Base-by-base conservation (phyloP, 1,140 invertebrate genomes). In the Glomeris maerens region DNA sequence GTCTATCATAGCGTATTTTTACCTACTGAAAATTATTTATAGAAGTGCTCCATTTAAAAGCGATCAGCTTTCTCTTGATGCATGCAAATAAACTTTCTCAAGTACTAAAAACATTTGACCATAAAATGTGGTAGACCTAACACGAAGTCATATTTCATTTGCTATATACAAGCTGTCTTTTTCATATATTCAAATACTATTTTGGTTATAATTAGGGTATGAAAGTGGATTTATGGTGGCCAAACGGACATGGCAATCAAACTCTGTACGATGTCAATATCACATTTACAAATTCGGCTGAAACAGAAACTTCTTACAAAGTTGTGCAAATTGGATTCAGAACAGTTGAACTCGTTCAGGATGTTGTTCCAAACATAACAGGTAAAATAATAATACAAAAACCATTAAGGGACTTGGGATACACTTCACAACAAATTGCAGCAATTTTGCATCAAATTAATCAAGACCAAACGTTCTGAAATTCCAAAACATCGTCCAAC, bases 221-320 rank as follows among this genome's bases (percentile, higher is more conserved):
- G 17, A 36, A 36, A 10, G 71, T 84, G 1, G 58, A 74, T 27
- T 58, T 73, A 17, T 98, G 93, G 94, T 96, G 91, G 91, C 94
- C 94, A 0, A 93, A 92, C 71, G 92, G 89, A 45, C 84, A 84
- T 62, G 93, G 93, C 25, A 64, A 75, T 14, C 90, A 88, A 64
- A 71, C 68, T 2, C 69, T 97, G 1, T 94, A 95, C 60, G 64
- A 72, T 29, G 62, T 92, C 2, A 69, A 66, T 39, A 69, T 82
- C 1, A 69, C 66, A 7, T 73, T 74, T 42, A 56, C 60, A 39
- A 69, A 62, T 29, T 50, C 27, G 13, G 36, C 59, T 40, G 57
- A 60, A 2, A 47, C 49, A 2, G 68, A 77, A 52, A 49, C 47
- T 28, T 49, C 65, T 26, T 51, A 47, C 13, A 61, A 68, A 60